Base-by-base conservation (phyloP, 1,140 invertebrate genomes). In the Zophobas atratus region DNA sequence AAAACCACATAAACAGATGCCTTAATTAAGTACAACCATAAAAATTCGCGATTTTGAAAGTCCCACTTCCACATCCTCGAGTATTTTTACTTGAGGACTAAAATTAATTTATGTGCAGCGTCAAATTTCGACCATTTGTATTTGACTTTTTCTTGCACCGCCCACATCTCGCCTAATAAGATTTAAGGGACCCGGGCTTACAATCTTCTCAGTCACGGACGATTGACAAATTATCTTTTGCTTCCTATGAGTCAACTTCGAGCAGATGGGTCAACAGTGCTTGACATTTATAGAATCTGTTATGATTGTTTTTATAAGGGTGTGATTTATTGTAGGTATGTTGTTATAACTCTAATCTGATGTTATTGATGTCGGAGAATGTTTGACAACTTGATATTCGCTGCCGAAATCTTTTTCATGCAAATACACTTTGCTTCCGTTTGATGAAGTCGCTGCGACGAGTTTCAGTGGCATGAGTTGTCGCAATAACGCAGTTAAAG, bases 311-410 rank as follows among this genome's bases (percentile, higher is more conserved):
- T 76, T 67, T 76, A 76, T 51, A 76, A 76, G 74, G 56, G 56
- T 67, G 74, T 76, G 74, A 76, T 76, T 76, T 76, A 76, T 76
- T 76, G 48, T 60, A 60, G 56, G 74, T 75, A 56, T 56, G 55
- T 56, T 56, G 8, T 33, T 34, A 8, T 2, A 56, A 35, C 8
- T 3, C 6, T 60, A 60, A 20, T 32, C 34, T 60, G 35, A 34
- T 56, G 35, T 20, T 39, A 38, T 36, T 38, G n/a, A 36, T 60
- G 55, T 2, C 8, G 43, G 43, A 46, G 8, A 46, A 3, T 46
- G 43, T 46, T 46, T 46, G 43, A 46, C 43, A 46, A 8, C 3
- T 46, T 46, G 43, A 3, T 46, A 4, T 46, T 46, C 8, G 8
- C 3, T 46, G 8, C 3, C 43, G 43, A 8, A 46, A 46, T 4